Percentiles rank a stretch among this genome's conserved stretches.
phyloP scores from a whole-genome alignment of 2,797 vertebrate species.

The Tolypeutes matacus region DNA sequence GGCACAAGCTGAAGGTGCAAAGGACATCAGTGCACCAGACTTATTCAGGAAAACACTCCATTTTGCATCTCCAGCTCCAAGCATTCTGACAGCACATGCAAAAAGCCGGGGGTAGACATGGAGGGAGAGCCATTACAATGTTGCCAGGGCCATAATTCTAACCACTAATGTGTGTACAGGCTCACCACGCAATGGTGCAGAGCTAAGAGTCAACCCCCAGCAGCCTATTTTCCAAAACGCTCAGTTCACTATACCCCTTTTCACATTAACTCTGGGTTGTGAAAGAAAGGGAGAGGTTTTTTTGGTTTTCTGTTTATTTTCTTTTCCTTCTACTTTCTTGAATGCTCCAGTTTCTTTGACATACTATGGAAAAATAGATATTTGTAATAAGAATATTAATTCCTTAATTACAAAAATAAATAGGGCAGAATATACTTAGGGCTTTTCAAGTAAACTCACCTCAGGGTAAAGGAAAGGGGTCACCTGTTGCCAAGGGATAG shows the following conservation, averaged over 20 bases:
- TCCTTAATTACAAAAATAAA: not conserved
- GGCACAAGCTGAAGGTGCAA: not conserved
- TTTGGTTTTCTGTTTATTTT: not conserved
- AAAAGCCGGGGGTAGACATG: not conserved
- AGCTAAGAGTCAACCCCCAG: not conserved
- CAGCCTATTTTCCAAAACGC: not conserved
- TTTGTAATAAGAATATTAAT: not conserved
- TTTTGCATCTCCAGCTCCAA: not conserved
- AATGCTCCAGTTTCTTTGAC: not conserved
- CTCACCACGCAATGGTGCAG: not conserved
- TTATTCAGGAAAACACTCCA: fast-evolving
- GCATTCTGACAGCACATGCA: not conserved
- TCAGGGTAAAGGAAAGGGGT: not conserved
- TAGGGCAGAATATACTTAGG: not conserved
- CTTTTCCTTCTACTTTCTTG: not conserved
- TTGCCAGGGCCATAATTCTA: not conserved
- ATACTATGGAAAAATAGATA: not conserved
- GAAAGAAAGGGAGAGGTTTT: not conserved
- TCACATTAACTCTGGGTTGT: not conserved
- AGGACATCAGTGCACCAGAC: not conserved
- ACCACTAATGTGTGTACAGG: not conserved
- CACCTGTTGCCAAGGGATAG: not conserved
- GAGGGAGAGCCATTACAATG: fast-evolving
- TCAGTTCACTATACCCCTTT: fast-evolving
- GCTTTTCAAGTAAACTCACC: not conserved